Conservation (phyloP, 2,888 invertebrate species). For the Agelastica alni region DNA sequence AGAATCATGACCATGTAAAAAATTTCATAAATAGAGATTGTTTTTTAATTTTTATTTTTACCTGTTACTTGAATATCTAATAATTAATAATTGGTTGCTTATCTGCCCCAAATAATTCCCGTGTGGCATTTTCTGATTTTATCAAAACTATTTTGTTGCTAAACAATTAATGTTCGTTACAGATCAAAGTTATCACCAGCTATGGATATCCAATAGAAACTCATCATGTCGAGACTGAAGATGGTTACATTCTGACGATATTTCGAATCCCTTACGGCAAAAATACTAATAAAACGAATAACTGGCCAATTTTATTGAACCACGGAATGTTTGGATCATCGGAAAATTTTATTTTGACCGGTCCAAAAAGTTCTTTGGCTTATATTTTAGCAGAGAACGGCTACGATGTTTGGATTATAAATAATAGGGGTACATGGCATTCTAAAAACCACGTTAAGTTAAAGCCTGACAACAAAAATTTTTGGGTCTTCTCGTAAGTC, state of each 20-base stretch:
- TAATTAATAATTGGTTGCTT: too few species aligned
- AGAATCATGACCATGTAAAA: too few species aligned
- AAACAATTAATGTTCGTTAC: too few species aligned
- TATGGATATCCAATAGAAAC: constrained; percentile 66
- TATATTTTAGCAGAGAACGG: constrained; percentile 66
- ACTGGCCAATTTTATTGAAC: constrained; percentile 64
- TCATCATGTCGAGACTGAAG: constrained; percentile 68
- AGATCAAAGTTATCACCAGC: neutral
- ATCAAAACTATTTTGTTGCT: too few species aligned
- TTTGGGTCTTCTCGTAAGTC: constrained; percentile 64
- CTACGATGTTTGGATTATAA: constrained; percentile 83
- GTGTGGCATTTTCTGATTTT: too few species aligned
- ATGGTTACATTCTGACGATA: constrained; percentile 76
- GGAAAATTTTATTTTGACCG: constrained; percentile 74
- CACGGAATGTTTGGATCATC: constrained; percentile 76
- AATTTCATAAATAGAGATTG: too few species aligned
- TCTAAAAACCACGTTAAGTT: constrained; percentile 61
- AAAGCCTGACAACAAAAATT: constrained; percentile 56
- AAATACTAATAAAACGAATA: constrained; percentile 36
- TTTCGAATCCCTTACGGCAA: constrained; percentile 66
- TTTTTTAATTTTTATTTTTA: neutral
- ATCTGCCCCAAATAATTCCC: too few species aligned
- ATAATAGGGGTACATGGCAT: constrained; percentile 75
- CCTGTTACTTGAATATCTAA: too few species aligned
- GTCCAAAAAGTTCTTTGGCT: constrained; percentile 66